These are phyloP conservation scores for Daubentonia madagascariensis DNA, from an alignment of 2,113 vertebrate genomes.

Conservation along the genomic window DNA sequence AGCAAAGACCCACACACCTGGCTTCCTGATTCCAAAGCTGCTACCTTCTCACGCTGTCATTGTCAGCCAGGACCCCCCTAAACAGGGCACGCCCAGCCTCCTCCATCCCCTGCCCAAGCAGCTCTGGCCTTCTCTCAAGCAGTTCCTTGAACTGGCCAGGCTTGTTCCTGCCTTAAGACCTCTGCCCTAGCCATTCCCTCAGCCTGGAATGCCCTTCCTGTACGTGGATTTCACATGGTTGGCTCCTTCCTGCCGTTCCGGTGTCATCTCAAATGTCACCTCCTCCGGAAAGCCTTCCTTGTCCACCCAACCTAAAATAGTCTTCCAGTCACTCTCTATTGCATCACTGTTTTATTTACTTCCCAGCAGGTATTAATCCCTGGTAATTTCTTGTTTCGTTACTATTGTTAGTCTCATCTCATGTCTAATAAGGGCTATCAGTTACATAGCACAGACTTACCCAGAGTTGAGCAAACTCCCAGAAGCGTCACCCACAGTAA, in stretches of 20 bases:
- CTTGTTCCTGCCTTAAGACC: neutral
- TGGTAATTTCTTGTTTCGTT: constrained; percentile 43
- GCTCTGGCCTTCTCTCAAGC: neutral
- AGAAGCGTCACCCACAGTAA: neutral
- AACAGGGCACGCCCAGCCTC: neutral
- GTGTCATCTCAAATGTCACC: constrained; percentile 73
- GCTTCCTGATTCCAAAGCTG: neutral
- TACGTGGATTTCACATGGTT: constrained; percentile 5
- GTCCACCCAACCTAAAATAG: constrained; percentile 71
- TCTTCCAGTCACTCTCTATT: constrained; percentile 67
- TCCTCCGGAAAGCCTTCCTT: constrained; percentile 76
- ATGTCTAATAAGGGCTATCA: neutral
- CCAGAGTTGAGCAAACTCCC: neutral
- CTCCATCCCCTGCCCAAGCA: neutral
- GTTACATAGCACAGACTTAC: neutral
- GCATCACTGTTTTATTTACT: constrained; percentile 58
- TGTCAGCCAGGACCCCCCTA: neutral
- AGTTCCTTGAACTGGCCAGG: neutral
- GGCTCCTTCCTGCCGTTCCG: constrained; percentile 72
- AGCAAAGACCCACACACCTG: neutral
- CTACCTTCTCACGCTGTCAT: accelerated
- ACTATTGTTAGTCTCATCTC: constrained; percentile 36
- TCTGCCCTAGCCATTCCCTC: neutral
- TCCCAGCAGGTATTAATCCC: constrained; percentile 67
- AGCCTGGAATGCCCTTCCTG: constrained; percentile 66